These are phyloP conservation scores for Drosophila stalkeri DNA, from an alignment of 2,888 invertebrate genomes.

Conservation along the genomic window DNA sequence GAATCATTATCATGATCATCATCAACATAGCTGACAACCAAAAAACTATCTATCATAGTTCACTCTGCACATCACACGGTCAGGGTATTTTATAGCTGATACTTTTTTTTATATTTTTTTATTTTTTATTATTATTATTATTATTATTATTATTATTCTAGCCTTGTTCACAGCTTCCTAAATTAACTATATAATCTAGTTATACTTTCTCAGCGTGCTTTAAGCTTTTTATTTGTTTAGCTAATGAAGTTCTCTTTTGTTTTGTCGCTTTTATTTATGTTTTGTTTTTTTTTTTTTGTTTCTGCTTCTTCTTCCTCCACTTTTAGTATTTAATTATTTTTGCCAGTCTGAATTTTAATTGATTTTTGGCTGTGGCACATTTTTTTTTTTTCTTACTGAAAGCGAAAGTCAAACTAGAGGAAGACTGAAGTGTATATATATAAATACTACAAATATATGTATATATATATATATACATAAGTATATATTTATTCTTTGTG, in stretches of 20 bases:
- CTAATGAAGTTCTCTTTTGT: slow-evolving; percentile 32
- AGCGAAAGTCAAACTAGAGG: slow-evolving; percentile 42
- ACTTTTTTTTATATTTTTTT: too few species aligned
- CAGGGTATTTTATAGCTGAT: slow-evolving; percentile 2
- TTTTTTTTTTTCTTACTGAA: slow-evolving; percentile 23
- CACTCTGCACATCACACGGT: neutral
- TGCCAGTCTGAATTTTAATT: slow-evolving; percentile 46
- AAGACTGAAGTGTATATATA: neutral
- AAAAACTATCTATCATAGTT: neutral
- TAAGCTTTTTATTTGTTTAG: slow-evolving; percentile 48
- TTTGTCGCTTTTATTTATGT: slow-evolving; percentile 4
- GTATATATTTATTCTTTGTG: neutral
- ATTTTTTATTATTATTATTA: neutral
- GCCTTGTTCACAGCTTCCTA: slow-evolving; percentile 4
- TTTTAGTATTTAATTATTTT: slow-evolving; percentile 7
- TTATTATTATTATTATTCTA: neutral
- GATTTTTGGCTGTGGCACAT: slow-evolving; percentile 21
- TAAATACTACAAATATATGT: too few species aligned
- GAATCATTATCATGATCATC: neutral
- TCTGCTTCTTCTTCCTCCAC: slow-evolving; percentile 4
- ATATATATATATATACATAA: neutral
- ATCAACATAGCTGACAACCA: neutral
- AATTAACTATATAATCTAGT: neutral
- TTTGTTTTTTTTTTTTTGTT: slow-evolving; percentile 6
- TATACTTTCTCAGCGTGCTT: slow-evolving; percentile 23